Evolutionary conservation across 2,113 vertebrate genomes (phyloP).

Genomic region (Peromyscus californicus): DNA sequence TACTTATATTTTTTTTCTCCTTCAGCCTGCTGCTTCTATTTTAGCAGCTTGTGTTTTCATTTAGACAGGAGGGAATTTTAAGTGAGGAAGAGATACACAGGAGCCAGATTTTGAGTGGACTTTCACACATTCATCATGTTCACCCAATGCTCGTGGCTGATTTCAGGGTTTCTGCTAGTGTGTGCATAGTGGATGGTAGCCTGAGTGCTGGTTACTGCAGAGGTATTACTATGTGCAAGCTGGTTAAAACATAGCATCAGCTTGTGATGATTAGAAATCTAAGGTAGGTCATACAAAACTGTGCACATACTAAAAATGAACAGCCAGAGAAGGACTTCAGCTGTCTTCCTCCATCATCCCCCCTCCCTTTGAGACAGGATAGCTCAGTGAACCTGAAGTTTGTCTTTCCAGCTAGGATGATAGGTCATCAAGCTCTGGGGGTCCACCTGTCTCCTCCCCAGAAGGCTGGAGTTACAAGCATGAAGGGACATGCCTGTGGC

Average conservation of each 20-base stretch:
- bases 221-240: not conserved
- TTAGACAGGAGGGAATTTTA: slow-evolving; percentile 30
- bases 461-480: not conserved
- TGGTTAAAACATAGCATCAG: slow-evolving; percentile 44
- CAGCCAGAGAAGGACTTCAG: not conserved
- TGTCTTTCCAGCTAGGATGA: not conserved
- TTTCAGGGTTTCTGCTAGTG: slow-evolving; percentile 7
- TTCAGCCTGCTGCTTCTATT: not conserved
- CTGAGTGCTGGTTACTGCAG: slow-evolving; percentile 49
- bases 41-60: slow-evolving; percentile 37
- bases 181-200: slow-evolving; percentile 48
- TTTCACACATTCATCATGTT: slow-evolving; percentile 38
- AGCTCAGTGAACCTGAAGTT: not conserved
- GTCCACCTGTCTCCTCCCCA: not conserved
- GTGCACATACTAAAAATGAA: not conserved
- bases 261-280: slow-evolving; percentile 53
- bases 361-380: not conserved
- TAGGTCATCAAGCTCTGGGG: not conserved
- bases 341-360: not conserved
- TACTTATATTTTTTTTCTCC: not conserved
- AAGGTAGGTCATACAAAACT: slow-evolving; percentile 43
- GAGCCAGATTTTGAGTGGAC: not conserved
- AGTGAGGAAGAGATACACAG: not conserved
- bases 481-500: not conserved
- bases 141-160: slow-evolving; percentile 38